Base-by-base conservation (phyloP, 2,888 invertebrate species). In the Gymnoscelis rufifasciata region DNA sequence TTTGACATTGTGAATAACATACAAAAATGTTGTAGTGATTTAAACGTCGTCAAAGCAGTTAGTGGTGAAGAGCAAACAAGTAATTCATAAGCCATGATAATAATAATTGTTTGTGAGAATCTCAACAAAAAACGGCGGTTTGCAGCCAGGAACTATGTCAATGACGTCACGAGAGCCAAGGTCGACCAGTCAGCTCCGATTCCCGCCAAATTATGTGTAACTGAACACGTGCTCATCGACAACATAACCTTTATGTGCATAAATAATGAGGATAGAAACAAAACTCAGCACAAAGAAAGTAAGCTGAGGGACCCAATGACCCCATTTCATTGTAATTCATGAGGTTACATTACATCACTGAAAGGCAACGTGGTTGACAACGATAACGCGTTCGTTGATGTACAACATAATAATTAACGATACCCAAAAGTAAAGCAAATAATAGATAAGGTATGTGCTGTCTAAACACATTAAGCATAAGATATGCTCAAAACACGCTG, bases 81-180 rank as follows among this genome's bases (percentile, higher is more conserved):
- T 29, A 35, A 13, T 38, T 38, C 33, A 29, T 28, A 33, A 38
- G 26, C 33, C 37, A 57, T 62, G 44, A 57, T 67, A 68, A 70
- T 63, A 68, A 67, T 66, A 66, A 61, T 60, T 64, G 61, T 63
- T 61, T 58, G 13, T n/a, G 14, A 5, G 74, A 71, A 68, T 71
- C 66, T 63, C 62, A 62, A 61, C 65, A 76, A 78, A 79, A 80
- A 60, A 66, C 60, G 71, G 72, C 71, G 64, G 68, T 70, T 68
- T 78, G 76, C 78, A 79, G 74, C 64, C 75, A 71, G 81, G 83
- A 83, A 86, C 78, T 83, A 84, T 82, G 83, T 80, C 82, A 83
- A 66, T 86, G 84, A 83, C 84, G 86, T 84, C 77, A 81, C 60
- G 71, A 59, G 62, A 55, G 52, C 69, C 86, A 88, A 87, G 87